Evolutionary conservation across 2,113 vertebrate species (phyloP).

Genomic region (Alosa alosa): DNA sequence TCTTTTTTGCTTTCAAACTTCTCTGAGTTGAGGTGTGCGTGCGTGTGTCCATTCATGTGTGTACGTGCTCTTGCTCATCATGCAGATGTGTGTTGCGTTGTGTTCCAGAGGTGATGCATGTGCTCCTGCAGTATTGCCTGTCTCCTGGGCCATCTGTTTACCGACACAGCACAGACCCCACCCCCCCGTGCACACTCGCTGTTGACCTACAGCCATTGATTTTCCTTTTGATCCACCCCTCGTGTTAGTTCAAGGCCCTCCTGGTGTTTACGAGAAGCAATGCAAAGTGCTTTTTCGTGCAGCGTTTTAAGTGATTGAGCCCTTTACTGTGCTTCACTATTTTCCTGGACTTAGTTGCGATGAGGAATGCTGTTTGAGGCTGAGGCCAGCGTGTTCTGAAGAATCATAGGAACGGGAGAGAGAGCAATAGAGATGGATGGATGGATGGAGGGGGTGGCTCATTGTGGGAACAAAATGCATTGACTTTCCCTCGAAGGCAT

Average conservation of each 20-base stretch:
- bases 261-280: neutral
- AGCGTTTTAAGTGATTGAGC: neutral
- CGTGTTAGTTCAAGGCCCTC: no score
- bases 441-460: neutral
- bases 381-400: neutral
- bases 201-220: neutral
- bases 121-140: neutral
- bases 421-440: no score
- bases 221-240: no score
- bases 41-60: neutral
- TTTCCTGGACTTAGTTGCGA: neutral
- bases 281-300: neutral
- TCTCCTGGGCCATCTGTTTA: no score
- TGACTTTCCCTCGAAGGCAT: neutral
- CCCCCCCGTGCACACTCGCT: neutral
- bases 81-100: neutral
- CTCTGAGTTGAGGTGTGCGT: neutral
- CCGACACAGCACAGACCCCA: no score
- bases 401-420: no score
- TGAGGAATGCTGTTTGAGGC: neutral
- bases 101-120: neutral
- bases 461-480: neutral
- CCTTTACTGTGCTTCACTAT: neutral
- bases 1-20: neutral
- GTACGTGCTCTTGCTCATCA: neutral